Evolutionary conservation across 2,113 vertebrate species (phyloP).

Genomic region (Aythya baeri): DNA sequence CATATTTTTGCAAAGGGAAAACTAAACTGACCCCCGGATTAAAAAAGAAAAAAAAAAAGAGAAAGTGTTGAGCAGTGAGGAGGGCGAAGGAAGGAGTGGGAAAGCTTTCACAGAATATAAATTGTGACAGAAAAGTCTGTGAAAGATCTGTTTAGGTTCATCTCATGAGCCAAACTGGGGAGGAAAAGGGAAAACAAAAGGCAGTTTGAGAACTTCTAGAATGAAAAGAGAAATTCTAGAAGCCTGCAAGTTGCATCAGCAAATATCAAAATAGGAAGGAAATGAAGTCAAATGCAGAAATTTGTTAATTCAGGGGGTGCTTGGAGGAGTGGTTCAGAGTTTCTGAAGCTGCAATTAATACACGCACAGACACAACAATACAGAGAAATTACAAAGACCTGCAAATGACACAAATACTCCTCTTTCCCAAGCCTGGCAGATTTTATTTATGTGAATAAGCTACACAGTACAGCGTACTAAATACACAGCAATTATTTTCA

Average conservation of each 20-base stretch:
- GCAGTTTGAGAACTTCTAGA: slow-evolving; percentile 1
- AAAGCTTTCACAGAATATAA: slow-evolving; percentile 50
- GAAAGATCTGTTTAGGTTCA: slow-evolving; percentile 45
- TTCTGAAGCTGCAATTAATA: neutral
- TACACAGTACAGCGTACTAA: neutral
- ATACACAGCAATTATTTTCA: slow-evolving; percentile 45
- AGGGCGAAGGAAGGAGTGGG: slow-evolving; percentile 28
- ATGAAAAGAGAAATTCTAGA: neutral
- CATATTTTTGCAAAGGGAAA: slow-evolving; percentile 26
- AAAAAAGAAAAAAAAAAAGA: neutral
- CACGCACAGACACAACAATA: neutral
- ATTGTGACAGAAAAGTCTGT: slow-evolving; percentile 40
- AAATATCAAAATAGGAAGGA: slow-evolving; percentile 12
- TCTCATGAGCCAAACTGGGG: neutral
- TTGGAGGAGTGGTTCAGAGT: neutral
- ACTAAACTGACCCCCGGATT: slow-evolving; percentile 32
- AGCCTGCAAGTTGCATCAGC: neutral
- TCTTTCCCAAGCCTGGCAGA: neutral
- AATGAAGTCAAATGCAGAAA: neutral
- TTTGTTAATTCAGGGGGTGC: neutral
- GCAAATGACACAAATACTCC: neutral
- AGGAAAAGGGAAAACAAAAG: slow-evolving; percentile 33
- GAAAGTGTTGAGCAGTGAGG: slow-evolving; percentile 14
- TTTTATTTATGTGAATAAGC: neutral
- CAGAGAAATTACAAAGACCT: neutral